These are phyloP conservation scores for Calliphora vicina DNA, from an alignment of 1,140 invertebrate genomes.

Conservation along the genomic window DNA sequence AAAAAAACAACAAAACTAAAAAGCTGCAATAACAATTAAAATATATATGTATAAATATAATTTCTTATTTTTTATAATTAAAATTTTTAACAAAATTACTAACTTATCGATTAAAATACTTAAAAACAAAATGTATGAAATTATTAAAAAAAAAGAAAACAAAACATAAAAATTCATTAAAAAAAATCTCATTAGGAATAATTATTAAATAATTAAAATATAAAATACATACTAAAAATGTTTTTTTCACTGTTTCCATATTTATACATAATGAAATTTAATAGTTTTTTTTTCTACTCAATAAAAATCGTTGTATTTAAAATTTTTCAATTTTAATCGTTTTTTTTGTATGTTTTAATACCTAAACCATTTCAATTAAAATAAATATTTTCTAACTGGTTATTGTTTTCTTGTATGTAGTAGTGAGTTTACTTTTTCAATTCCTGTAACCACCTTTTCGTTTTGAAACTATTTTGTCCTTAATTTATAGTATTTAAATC, in stretches of 20 bases:
- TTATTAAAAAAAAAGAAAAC: neutral
- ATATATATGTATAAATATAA: neutral
- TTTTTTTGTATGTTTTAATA: neutral
- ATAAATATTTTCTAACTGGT: neutral
- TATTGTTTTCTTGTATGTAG: no score
- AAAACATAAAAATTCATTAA: neutral
- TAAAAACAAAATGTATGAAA: neutral
- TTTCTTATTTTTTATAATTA: neutral
- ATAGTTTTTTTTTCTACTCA: neutral
- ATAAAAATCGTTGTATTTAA: neutral
- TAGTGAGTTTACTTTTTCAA: neutral
- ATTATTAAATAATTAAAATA: no score
- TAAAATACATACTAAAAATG: neutral
- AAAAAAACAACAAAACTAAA: neutral
- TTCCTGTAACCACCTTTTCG: neutral
- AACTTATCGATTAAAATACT: neutral
- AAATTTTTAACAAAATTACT: neutral
- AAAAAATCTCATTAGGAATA: neutral
- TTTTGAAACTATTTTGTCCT: slow-evolving; percentile 10
- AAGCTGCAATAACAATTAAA: neutral
- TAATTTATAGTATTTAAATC: neutral
- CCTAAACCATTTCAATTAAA: no score
- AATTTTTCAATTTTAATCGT: neutral
- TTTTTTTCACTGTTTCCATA: neutral
- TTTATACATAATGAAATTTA: neutral